These are phyloP conservation scores for Lasioglossum morio DNA, from an alignment of 2,888 invertebrate species.

Conservation along the genomic window DNA sequence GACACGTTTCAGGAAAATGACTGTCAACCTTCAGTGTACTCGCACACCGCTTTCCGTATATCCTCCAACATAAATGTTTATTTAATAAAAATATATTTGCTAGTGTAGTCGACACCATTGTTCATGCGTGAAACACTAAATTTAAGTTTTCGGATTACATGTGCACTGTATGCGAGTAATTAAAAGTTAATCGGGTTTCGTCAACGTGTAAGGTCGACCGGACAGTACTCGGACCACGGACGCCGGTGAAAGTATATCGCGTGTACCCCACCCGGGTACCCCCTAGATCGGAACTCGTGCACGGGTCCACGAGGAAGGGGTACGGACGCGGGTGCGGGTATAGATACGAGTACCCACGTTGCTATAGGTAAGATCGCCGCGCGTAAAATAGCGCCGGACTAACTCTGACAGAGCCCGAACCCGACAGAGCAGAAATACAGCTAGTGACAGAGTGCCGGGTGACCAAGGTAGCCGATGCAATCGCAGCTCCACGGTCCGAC, in stretches of 20 bases:
- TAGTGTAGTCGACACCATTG: no score
- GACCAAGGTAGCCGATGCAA: constrained; percentile 34
- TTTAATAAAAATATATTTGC: no score
- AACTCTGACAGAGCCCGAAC: constrained; percentile 70
- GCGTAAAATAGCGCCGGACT: constrained; percentile 69
- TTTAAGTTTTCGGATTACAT: no score
- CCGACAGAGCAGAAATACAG: constrained; percentile 35
- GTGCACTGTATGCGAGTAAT: no score
- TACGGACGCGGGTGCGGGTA: constrained; percentile 54
- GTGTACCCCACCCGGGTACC: constrained; percentile 70
- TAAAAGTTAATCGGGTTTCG: constrained; percentile 12
- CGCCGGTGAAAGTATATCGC: constrained; percentile 75
- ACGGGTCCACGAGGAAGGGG: constrained; percentile 65
- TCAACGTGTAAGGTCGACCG: constrained; percentile 44
- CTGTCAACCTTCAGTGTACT: not conserved
- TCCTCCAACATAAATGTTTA: no score
- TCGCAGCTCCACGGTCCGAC: constrained; percentile 6
- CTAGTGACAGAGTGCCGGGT: constrained; percentile 46
- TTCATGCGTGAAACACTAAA: no score
- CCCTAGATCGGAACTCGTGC: constrained; percentile 73
- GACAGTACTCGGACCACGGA: constrained; percentile 34
- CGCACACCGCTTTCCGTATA: no score
- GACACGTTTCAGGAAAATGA: constrained; percentile 30
- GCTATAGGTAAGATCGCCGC: constrained; percentile 68
- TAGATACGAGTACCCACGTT: constrained; percentile 68